phyloP scores from a whole-genome alignment of 2,113 vertebrate species.

The Spea bombifrons region DNA sequence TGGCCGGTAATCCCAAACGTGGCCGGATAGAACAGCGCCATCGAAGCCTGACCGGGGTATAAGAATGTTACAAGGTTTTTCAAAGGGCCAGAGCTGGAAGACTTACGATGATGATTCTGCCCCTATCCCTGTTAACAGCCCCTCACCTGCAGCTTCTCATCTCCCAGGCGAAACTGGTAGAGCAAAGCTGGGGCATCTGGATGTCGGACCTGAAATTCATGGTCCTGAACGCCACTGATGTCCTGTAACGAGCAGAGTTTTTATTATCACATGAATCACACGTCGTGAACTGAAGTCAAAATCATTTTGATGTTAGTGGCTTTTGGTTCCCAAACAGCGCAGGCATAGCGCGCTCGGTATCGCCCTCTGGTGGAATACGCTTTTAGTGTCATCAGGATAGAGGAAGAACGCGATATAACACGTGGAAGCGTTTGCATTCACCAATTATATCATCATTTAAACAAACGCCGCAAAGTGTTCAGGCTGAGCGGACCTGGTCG shows the following conservation, averaged over 20 bases:
- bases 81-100: background rate
- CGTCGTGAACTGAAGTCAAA: too few species aligned
- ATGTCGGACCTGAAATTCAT: conserved; percentile 90
- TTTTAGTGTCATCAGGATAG: too few species aligned
- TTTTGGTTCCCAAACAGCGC: too few species aligned
- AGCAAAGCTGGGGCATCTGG: conserved; percentile 88
- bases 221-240: conserved; percentile 91
- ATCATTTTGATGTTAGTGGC: too few species aligned
- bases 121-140: background rate
- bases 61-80: background rate
- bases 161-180: conserved; percentile 89
- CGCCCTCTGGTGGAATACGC: too few species aligned
- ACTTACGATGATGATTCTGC: too few species aligned
- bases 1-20: conserved; percentile 96
- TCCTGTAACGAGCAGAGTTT: conserved; percentile 66
- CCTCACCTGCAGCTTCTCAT: conserved; percentile 92
- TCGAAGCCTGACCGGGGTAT: conserved; percentile 77
- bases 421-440: too few species aligned
- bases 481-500: conserved; percentile 75
- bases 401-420: too few species aligned
- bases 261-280: background rate
- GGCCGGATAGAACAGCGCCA: conserved; percentile 94
- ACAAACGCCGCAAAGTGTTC: too few species aligned
- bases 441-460: too few species aligned
- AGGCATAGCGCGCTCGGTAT: too few species aligned